phyloP scores from a whole-genome alignment of 2,888 invertebrate genomes.

The Latrodectus hesperus region DNA sequence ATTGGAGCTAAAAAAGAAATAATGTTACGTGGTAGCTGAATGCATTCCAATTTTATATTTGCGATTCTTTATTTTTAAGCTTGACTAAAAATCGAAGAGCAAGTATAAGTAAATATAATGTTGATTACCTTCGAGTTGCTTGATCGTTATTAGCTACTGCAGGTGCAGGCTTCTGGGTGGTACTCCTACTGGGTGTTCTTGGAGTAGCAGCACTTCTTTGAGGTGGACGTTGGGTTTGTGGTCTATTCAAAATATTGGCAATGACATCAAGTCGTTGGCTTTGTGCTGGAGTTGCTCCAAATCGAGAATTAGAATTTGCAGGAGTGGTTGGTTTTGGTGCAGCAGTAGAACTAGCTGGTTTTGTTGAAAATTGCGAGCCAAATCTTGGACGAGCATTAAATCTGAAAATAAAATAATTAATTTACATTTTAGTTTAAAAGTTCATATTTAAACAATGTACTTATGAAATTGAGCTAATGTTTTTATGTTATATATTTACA shows the following conservation, averaged over 20 bases:
- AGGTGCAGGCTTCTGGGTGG: slow-evolving; percentile 14
- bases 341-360: slow-evolving; percentile 11
- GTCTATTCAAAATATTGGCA: slow-evolving; percentile 44
- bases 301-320: slow-evolving; percentile 10
- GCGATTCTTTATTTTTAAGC: no score
- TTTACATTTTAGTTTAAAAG: neutral
- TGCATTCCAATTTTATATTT: no score
- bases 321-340: neutral
- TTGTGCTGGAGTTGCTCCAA: slow-evolving; percentile 46
- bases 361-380: slow-evolving; percentile 16
- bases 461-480: neutral
- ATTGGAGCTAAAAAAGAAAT: no score
- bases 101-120: no score
- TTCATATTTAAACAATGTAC: neutral
- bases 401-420: neutral
- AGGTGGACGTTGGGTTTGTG: slow-evolving; percentile 23
- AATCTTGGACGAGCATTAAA: slow-evolving; percentile 42
- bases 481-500: neutral
- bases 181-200: slow-evolving; percentile 22
- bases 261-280: slow-evolving; percentile 54
- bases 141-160: slow-evolving; percentile 21
- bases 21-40: no score
- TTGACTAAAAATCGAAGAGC: no score
- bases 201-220: slow-evolving; percentile 19
- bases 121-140: slow-evolving; percentile 17